Evolutionary conservation across 2,113 vertebrate species (phyloP).

Genomic region (Pao palembangensis): DNA sequence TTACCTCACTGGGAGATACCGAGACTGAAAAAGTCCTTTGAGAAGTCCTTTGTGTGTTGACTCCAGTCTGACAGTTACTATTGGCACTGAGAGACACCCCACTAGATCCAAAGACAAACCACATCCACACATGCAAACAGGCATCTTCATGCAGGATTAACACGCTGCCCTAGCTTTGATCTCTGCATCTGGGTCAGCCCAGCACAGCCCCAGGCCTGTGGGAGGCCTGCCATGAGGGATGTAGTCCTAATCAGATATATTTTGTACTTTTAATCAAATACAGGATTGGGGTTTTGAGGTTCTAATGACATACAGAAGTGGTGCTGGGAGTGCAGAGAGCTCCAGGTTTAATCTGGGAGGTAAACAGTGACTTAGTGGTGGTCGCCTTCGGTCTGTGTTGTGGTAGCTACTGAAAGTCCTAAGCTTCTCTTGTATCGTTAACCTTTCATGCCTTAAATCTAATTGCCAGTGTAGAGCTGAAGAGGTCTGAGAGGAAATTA

Average conservation of each 20-base stretch:
- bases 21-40: slow-evolving; percentile 10
- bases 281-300: slow-evolving; percentile 45
- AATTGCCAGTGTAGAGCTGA: slow-evolving; percentile 46
- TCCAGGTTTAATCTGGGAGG: slow-evolving; percentile 33
- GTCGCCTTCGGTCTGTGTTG: slow-evolving; percentile 42
- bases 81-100: slow-evolving; percentile 24
- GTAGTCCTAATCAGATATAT: slow-evolving; percentile 64
- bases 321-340: slow-evolving; percentile 43
- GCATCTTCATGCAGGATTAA: slow-evolving; percentile 14
- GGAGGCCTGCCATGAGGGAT: slow-evolving; percentile 49
- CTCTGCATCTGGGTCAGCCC: slow-evolving; percentile 40
- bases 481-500: slow-evolving; percentile 36
- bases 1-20: slow-evolving; percentile 8
- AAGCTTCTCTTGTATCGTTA: slow-evolving; percentile 41
- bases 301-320: slow-evolving; percentile 56
- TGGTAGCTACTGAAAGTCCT: slow-evolving; percentile 52
- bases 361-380: slow-evolving; percentile 33
- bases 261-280: slow-evolving; percentile 68
- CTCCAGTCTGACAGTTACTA: slow-evolving; percentile 28
- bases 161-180: slow-evolving; percentile 55
- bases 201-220: slow-evolving; percentile 39
- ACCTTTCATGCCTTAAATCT: slow-evolving; percentile 61
- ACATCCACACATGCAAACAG: slow-evolving; percentile 14
- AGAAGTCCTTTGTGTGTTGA: slow-evolving; percentile 15
- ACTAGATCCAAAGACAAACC: slow-evolving; percentile 15